Evolutionary conservation across 1,140 invertebrate species (phyloP), one percentile per base, ranked within the genome.

Genomic region (Drosophila albomicans): DNA sequence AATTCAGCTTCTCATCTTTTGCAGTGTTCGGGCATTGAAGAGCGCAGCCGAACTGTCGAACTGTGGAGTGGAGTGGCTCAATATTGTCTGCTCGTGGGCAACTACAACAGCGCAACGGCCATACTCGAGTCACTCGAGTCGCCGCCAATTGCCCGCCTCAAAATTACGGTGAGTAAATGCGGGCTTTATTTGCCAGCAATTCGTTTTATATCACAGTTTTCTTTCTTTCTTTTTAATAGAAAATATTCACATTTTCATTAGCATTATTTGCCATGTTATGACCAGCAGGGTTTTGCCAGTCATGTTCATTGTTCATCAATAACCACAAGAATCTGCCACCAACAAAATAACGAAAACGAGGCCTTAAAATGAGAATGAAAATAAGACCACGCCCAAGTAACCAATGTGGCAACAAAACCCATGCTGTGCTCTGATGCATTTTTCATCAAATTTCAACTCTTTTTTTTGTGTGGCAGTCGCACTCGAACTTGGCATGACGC

Each of bases 81-180:
- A 49, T 88, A 91, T 57, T 91, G 87, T 43, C 69, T 91, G 1
- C 78, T 88, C 1, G 87, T 91, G 43, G 87, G 87, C 46, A 91
- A 91, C 65, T 91, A 91, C 57, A 91, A 63, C 8, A 92, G 92
- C 63, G 92, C 92, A 35, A 92, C 92, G 28, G 90, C 89, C 38
- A 92, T 92, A 58, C 52, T 92, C 51, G 92, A 92, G 66, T 81
- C 91, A 3, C 61, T 92, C 30, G 91, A 92, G 58, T 92, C 91
- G 16, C 91, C 91, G 41, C 76, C 92, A 30, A 92, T 92, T 68
- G 87, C 85, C 4, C 69, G 92, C 68, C 81, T 92, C 8, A 84
- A 92, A 87, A 75, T 91, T 59, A 92, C 91, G 91, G 92, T 92
- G 62, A 89, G 91, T 38, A 8, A 32, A 32, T 32, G 38, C 38